Base-by-base conservation (phyloP, 2,888 invertebrate species). In the Cephalotes varians region DNA sequence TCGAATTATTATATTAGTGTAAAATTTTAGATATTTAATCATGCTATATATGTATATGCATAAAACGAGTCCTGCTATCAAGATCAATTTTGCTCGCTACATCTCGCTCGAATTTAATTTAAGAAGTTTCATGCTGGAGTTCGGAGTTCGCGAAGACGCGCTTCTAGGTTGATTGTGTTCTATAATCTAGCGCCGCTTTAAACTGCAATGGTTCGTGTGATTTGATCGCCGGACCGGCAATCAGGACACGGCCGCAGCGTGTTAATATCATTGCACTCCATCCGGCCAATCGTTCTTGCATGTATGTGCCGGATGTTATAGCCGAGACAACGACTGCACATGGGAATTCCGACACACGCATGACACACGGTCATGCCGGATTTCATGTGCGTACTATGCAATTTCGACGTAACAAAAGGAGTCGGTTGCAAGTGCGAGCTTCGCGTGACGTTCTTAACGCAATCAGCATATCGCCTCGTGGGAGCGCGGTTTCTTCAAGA, bases 391-490 rank as follows among this genome's bases (percentile, higher is more conserved):
- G 47, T 58, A 56, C 77, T 34, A 25, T 69, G 56, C 56, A 79
- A 79, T 79, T 67, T 56, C 69, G 67, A 67, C 44, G 47, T 31
- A 79, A 79, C 77, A 79, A 79, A 79, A 69, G 77, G 44, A 58
- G 77, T 69, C 69, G 28, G 77, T 79, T 56, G 44, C 67, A 47
- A 77, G 77, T 44, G 77, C 56, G 77, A 79, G 69, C 56, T 69
- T 79, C 34, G 77, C 77, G 77, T 79, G 69, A 69, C 77, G 31
- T 56, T 25, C 77, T 79, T 79, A 79, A 69, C 77, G 69, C 69
- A 79, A 79, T 79, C 56, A 69, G 69, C 77, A 79, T 79, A 69
- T 79, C 69, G 77, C 67, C 69, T 34, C 77, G 69, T 79, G 77
- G 69, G 77, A 79, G 77, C 77, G 77, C 56, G 56, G 56, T 79